Base-by-base conservation (phyloP, 2,797 vertebrate species). In the Momotus momota region DNA sequence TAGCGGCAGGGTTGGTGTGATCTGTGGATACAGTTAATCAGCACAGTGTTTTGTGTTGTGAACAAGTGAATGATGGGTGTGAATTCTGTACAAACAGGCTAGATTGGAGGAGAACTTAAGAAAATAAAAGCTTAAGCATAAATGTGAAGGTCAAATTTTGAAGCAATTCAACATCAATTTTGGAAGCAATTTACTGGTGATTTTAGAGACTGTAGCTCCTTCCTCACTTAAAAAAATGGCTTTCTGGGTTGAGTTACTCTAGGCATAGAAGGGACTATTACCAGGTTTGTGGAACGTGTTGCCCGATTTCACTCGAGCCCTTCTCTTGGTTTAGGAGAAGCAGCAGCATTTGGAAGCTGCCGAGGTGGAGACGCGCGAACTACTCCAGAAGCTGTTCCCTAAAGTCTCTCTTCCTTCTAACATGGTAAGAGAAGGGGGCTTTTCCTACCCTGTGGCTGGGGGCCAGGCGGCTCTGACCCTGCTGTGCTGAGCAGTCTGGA, bases 371-470 rank as follows among this genome's bases (percentile, higher is more conserved):
- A 99, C 98, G 54, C 98, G 98, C 92, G 97, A 98, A 29, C 97
- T 98, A 89, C 98, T 99, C 70, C 99, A 98, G 98, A 99, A 99
- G 97, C 98, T 99, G 74, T 98, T 99, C 96, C 99, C 99, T 43
- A 96, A 97, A 19, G 98, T 99, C 75, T 98, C 99, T 95, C 98
- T 99, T 61, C 98, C 99, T 94, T 96, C 97, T 67, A 91, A 92
- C 14, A 86, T 98, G 98, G 98, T 98, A 98, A 98, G 97, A 89
- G 31, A 96, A 81, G 33, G n/a, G 6, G n/a, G 6, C 26, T 79
- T 2, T 62, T 49, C 10, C 7, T 16, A 2, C 13, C 5, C 7
- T 61, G 0, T 12, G 31, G 22, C 57, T 84, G 31, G 25, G 33
- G 62, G 9, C 29, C 1, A 3, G 72, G 48, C 58, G 69, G 16